These are phyloP conservation scores for Acrobasis consociella DNA, from an alignment of 2,888 invertebrate species.

Conservation along the genomic window DNA sequence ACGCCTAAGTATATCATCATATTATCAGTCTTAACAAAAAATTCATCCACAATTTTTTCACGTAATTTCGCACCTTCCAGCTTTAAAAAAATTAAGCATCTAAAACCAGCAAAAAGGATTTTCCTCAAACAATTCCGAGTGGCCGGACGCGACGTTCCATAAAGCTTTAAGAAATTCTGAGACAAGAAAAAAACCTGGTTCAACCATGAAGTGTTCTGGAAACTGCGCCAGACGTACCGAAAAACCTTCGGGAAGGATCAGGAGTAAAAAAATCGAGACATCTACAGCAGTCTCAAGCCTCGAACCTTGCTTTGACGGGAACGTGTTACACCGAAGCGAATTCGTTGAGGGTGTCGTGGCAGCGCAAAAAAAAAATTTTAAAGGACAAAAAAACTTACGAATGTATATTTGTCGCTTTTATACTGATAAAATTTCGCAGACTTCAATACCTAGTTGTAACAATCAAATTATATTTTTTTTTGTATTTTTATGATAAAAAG, in stretches of 20 bases:
- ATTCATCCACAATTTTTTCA: no score
- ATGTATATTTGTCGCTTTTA: neutral
- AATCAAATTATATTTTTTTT: no score
- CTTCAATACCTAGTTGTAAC: no score
- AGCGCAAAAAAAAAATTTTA: neutral
- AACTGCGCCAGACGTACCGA: conserved; percentile 73
- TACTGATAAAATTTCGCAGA: no score
- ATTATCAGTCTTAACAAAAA: no score
- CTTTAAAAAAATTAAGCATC: neutral
- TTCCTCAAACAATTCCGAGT: conserved; percentile 20
- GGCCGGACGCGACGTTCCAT: conserved; percentile 18
- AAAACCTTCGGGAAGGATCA: conserved; percentile 73
- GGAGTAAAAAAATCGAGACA: conserved; percentile 81
- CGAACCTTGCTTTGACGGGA: conserved; percentile 56
- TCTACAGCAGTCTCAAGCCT: conserved; percentile 78
- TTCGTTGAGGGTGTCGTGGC: conserved; percentile 4
- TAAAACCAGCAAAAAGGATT: conserved; percentile 15
- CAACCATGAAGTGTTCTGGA: conserved; percentile 64
- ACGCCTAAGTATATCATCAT: no score
- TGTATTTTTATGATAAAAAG: no score
- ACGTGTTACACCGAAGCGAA: conserved; percentile 51
- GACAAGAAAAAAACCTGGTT: conserved; percentile 42
- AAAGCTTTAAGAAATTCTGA: conserved; percentile 27
- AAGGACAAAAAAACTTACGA: no score
- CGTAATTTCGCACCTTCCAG: neutral